These are phyloP conservation scores for Torymus auratus DNA, from an alignment of 2,888 invertebrate species.

Conservation along the genomic window DNA sequence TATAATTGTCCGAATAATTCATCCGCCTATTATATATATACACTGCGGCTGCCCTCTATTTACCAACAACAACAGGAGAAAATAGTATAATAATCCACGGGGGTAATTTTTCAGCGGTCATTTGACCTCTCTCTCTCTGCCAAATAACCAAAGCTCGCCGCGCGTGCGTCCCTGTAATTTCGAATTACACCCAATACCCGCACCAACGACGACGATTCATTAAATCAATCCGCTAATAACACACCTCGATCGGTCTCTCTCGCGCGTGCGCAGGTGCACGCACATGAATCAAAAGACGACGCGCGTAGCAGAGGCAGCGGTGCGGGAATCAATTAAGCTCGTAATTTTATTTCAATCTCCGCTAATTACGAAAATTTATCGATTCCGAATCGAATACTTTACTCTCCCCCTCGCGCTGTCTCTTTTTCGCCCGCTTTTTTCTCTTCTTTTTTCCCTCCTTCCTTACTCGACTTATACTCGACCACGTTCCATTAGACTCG, in stretches of 20 bases:
- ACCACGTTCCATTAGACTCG: conserved; percentile 57
- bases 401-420: conserved; percentile 7
- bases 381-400: conserved; percentile 51
- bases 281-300: conserved; percentile 43
- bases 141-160: neutral
- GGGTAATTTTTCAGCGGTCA: conserved; percentile 36
- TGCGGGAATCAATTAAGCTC: conserved; percentile 46
- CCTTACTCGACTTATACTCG: conserved; percentile 19
- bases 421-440: neutral
- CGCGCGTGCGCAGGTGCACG: neutral
- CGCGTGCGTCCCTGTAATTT: conserved; percentile 26
- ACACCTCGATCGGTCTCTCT: neutral
- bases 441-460: neutral
- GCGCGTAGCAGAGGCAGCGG: neutral
- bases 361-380: conserved; percentile 58
- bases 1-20: too few relatives aligned
- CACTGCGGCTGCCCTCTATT: neutral
- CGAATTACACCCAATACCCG: conserved; percentile 30
- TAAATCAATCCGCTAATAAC: conserved; percentile 55
- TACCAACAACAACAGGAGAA: conserved; percentile 5
- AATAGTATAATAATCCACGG: neutral
- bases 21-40: too few relatives aligned
- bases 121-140: conserved; percentile 16
- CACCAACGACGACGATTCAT: conserved; percentile 37
- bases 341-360: conserved; percentile 53